These are phyloP conservation scores for Phaetusa simplex DNA, from an alignment of 2,113 vertebrate genomes.

Conservation along the genomic window DNA sequence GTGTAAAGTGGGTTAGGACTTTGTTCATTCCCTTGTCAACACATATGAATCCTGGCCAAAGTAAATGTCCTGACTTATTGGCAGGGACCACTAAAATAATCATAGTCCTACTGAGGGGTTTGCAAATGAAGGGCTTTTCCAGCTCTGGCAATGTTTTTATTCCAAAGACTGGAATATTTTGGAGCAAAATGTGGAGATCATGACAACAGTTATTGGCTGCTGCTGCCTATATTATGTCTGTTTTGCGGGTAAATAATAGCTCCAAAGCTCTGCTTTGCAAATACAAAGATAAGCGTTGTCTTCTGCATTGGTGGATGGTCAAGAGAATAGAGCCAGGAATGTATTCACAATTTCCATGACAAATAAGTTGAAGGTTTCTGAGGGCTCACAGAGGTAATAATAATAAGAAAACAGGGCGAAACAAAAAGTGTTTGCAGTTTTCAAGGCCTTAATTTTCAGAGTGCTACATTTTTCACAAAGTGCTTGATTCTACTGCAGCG, in stretches of 20 bases:
- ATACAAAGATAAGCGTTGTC: neutral
- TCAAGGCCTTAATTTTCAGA: neutral
- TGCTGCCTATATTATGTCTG: neutral
- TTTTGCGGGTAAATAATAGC: neutral
- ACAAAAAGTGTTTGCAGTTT: neutral
- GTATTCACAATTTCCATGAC: neutral
- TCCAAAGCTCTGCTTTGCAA: neutral
- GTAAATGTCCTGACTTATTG: neutral
- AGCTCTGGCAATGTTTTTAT: neutral
- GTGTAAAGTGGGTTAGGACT: neutral
- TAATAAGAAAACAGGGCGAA: neutral
- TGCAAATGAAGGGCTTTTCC: neutral
- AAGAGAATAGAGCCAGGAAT: neutral
- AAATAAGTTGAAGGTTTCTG: neutral
- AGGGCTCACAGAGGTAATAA: neutral
- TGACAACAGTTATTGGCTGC: neutral
- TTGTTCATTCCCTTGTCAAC: conserved; percentile 8
- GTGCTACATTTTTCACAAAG: neutral
- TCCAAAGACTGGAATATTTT: neutral
- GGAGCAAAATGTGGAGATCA: neutral
- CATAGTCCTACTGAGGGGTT: neutral
- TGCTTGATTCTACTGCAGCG: neutral
- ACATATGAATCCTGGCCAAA: neutral
- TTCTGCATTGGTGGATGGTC: neutral
- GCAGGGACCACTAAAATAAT: neutral